phyloP scores from a whole-genome alignment of 2,888 invertebrate species.

The Aquatica leii region DNA sequence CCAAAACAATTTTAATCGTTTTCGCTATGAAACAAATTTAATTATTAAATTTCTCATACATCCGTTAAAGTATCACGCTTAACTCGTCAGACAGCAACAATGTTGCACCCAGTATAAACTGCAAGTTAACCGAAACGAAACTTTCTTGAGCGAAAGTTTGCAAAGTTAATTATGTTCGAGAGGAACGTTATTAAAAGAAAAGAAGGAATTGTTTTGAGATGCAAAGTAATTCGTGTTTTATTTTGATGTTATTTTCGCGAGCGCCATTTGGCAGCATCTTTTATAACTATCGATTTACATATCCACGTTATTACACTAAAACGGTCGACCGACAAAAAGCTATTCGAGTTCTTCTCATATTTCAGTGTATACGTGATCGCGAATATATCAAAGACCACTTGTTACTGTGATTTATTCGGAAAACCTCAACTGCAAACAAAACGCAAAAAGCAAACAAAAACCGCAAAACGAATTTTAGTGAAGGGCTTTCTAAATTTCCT shows the following conservation, averaged over 20 bases:
- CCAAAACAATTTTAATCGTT: slow-evolving; percentile 7
- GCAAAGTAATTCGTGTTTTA: too few relatives aligned
- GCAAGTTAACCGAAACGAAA: slow-evolving; percentile 1
- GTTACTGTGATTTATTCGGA: slow-evolving; percentile 29
- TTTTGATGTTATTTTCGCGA: too few relatives aligned
- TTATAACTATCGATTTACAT: slow-evolving; percentile 3
- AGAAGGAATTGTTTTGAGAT: too few relatives aligned
- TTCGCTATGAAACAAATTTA: slow-evolving; percentile 7
- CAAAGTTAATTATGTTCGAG: too few relatives aligned
- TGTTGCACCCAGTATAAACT: slow-evolving; percentile 1
- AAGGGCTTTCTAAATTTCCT: not conserved
- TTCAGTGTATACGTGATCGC: slow-evolving; percentile 26
- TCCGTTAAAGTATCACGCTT: not conserved
- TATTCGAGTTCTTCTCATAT: slow-evolving; percentile 11
- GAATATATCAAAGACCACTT: slow-evolving; percentile 31
- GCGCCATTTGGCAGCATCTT: too few relatives aligned
- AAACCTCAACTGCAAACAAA: slow-evolving; percentile 25
- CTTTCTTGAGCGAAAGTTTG: not conserved
- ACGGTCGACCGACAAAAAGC: slow-evolving; percentile 19
- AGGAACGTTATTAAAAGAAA: too few relatives aligned
- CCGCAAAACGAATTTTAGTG: slow-evolving; percentile 15
- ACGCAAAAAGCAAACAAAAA: slow-evolving; percentile 18
- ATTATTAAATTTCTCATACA: slow-evolving; percentile 9
- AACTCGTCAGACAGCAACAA: not conserved
- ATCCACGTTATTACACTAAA: slow-evolving; percentile 20